Evolutionary conservation across 2,797 vertebrate species (phyloP), one percentile per base, ranked within the genome.

Genomic region (Etheostoma perlongum): DNA sequence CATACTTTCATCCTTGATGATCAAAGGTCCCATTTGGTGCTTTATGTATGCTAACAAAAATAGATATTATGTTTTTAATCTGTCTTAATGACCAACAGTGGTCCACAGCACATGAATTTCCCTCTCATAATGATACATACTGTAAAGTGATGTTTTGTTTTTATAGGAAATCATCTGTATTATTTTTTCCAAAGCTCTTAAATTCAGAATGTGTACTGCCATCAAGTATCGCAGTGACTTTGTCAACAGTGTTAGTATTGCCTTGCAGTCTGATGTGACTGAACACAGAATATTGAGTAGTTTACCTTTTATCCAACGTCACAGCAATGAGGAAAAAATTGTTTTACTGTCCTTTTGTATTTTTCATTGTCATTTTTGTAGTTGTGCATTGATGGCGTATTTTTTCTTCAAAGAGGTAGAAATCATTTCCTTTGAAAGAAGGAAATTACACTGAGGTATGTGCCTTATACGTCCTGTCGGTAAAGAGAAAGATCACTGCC

Each of bases 391-490:
- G 73, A 81, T 79, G 67, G 73, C 70, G 67, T 86, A 72, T 89
- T 74, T 66, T 72, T 82, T 81, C 78, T 89, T 86, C 46, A 90
- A 91, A 88, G 85, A 94, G 90, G 85, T 93, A 90, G 91, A 91
- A 91, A 90, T 91, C 19, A 14, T 92, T 93, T 89, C 87, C 82
- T 91, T 82, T 83, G 59, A 92, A 86, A 86, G 81, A 88, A 90
- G 91, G 90, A 87, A 92, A 91, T 95, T 90, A 91, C 93, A 74
- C 8, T 89, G 86, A 96, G 96, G 95, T 96, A 95, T 95, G 97
- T 99, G 98, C 97, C 98, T 99, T 99, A 98, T 95, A 88, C 73
- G 80, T 90, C 96, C 96, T 94, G 93, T 93, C 91, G 73, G 75
- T 93, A 92, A 93, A 95, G 94, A 96, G 95, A 95, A 95, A 93